Base-by-base conservation (phyloP, 1,140 invertebrate genomes). In the Drosophila triauraria region DNA sequence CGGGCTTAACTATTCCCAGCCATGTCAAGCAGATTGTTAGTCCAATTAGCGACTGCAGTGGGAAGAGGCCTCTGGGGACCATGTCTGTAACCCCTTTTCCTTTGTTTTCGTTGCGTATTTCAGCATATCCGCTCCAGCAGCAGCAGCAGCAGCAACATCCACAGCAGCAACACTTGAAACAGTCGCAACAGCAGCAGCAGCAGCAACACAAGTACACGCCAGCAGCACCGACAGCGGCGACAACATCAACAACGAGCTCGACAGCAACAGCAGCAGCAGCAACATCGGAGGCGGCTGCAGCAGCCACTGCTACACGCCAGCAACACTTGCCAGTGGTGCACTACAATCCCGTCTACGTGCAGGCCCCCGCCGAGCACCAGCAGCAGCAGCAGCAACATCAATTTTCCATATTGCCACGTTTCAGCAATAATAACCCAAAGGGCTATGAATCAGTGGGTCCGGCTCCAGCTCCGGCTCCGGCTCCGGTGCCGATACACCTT, bases 301-400 rank as follows among this genome's bases (percentile, higher is more conserved):
- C 68, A 47, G 61, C 68, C n/a, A 27, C 32, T 48, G 46, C 78
- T 25, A 23, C 72, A 25, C 78, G 81, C 20, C 75, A 69, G 12
- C 80, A 86, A 25, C 80, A 78, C 38, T 56, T 77, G 53, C 85
- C 85, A 40, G 44, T 90, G 38, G 86, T 90, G 27, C 85, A 90
- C 68, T 90, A 90, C 65, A 90, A 90, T 77, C 85, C 85, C 81
- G 82, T 90, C 62, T 90, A 90, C 56, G 85, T 90, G 47, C 85
- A 90, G 72, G 64, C 67, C 27, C 56, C 75, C 63, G 54, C 50
- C n/a, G 75, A 78, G 54, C 83, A 78, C 30, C 78, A 74, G 25
- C 80, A 65, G 4, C 74, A 76, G 9, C 84, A 77, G 61, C 86
- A 86, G 57, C 87, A 82, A 32, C 82, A 86, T 65, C 88, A 88